phyloP scores from a whole-genome alignment of 2,888 invertebrate genomes.

The Caenorhabditis drosophilae region DNA sequence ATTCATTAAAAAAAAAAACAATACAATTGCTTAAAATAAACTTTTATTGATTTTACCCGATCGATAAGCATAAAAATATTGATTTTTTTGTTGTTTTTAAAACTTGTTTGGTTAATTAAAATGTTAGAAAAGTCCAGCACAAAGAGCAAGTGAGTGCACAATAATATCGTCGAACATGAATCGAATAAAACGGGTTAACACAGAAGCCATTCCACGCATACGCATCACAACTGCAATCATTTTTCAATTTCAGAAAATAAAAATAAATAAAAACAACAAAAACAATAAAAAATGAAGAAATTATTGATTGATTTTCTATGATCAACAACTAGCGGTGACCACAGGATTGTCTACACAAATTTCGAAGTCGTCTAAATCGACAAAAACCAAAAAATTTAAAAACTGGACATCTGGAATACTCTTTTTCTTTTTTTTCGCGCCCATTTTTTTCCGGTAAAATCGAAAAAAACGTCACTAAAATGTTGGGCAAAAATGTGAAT shows the following conservation, averaged over 20 bases:
- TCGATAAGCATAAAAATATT: too few relatives aligned
- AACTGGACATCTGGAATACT: slow-evolving; percentile 32
- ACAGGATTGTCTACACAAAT: slow-evolving; percentile 23
- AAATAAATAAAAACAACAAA: neutral
- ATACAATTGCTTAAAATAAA: too few relatives aligned
- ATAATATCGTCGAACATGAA: slow-evolving; percentile 31
- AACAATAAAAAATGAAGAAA: neutral
- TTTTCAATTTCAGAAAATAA: neutral
- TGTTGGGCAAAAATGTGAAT: too few relatives aligned
- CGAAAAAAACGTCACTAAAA: neutral
- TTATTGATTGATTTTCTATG: slow-evolving; percentile 1
- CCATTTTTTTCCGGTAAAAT: too few relatives aligned
- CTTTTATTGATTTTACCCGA: too few relatives aligned
- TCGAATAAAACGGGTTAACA: slow-evolving; percentile 29
- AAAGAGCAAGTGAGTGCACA: slow-evolving; percentile 31
- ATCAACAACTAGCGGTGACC: too few relatives aligned
- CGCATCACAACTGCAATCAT: slow-evolving; percentile 31
- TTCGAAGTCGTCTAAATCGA: slow-evolving; percentile 14
- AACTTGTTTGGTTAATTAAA: neutral
- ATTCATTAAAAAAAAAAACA: too few relatives aligned
- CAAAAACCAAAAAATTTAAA: slow-evolving; percentile 23
- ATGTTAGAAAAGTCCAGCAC: slow-evolving; percentile 13
- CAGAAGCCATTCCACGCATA: slow-evolving; percentile 38
- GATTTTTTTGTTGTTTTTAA: too few relatives aligned
- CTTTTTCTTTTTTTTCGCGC: too few relatives aligned